These are phyloP conservation scores for Scaptodrosophila lebanonensis DNA, from an alignment of 1,140 invertebrate species.

Conservation along the genomic window DNA sequence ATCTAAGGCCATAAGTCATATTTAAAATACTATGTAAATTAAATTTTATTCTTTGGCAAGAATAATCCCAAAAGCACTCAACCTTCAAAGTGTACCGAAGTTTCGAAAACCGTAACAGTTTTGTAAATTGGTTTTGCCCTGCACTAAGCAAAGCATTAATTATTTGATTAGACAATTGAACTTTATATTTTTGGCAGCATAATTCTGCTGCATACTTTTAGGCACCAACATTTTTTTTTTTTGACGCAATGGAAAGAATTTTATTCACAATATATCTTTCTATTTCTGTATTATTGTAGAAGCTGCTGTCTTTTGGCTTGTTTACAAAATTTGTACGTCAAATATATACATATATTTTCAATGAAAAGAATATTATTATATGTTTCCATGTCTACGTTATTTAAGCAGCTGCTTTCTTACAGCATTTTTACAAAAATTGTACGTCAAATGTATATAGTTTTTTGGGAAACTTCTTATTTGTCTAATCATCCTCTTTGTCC, in stretches of 20 bases:
- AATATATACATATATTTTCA: background rate
- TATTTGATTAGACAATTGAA: too few species aligned
- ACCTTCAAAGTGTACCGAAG: too few species aligned
- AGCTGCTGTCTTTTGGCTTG: background rate
- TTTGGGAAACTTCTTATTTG: background rate
- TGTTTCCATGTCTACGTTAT: too few species aligned
- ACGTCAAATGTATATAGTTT: background rate
- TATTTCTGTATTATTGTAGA: background rate
- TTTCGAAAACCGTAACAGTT: too few species aligned
- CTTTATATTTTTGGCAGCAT: background rate
- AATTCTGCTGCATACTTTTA: conserved; percentile 45
- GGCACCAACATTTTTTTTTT: conserved; percentile 21
- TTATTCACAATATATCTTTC: conserved; percentile 21
- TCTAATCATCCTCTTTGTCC: conserved; percentile 32
- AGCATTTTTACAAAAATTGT: background rate
- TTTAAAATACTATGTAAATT: too few species aligned
- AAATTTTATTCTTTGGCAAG: too few species aligned
- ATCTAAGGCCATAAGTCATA: too few species aligned
- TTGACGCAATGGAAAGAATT: background rate
- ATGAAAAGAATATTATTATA: background rate
- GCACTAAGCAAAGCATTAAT: too few species aligned
- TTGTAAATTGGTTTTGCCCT: too few species aligned
- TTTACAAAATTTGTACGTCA: background rate
- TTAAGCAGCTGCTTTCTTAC: too few species aligned
- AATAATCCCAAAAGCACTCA: too few species aligned